Evolutionary conservation across 2,113 vertebrate genomes (phyloP), one percentile per base, ranked within the genome.

Genomic region (Campylorhamphus procurvoides): DNA sequence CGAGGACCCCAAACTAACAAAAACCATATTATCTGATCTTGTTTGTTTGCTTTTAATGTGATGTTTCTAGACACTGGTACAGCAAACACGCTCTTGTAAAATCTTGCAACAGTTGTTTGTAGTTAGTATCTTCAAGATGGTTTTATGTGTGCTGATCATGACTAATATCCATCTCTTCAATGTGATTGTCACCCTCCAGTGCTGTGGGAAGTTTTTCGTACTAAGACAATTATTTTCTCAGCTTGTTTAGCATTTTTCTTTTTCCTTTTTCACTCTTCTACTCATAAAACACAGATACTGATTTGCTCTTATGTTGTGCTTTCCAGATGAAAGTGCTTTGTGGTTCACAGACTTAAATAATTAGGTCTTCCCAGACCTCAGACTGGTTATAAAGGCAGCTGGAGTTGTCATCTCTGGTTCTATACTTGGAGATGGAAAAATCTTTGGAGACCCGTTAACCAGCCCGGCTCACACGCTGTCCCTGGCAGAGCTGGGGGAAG

Each of bases 321-420:
- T 93, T 92, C 64, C 93, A 94, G 87, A 81, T 89, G 77, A 84
- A 94, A 91, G 73, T 55, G 76, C 69, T 91, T 91, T 91, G 89
- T 71, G 58, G 71, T 64, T 94, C 71, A 82, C 76, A 96, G 76
- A n/a, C 46, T 73, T 88, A 76, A 90, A 52, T 83, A 76, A 68
- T 86, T 64, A 83, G 44, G 37, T 53, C 50, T 86, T 84, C 27
- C 9, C 35, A 84, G 77, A 52, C 44, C 62, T 84, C 84, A 59
- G 52, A 18, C 16, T 52, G 76, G 59, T 75, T 81, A 28, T 44
- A 72, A 81, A 84, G 60, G 60, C 73, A 31, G 55, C 9, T 59
- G 47, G 68, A 69, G 49, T 79, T 1, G 0, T 76, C 63, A 20
- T 63, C 72, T 85, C 72, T 73, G 71, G 46, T 79, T 93, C 87